phyloP scores from a whole-genome alignment of 2,797 vertebrate species.

The Aldrovandia affinis region DNA sequence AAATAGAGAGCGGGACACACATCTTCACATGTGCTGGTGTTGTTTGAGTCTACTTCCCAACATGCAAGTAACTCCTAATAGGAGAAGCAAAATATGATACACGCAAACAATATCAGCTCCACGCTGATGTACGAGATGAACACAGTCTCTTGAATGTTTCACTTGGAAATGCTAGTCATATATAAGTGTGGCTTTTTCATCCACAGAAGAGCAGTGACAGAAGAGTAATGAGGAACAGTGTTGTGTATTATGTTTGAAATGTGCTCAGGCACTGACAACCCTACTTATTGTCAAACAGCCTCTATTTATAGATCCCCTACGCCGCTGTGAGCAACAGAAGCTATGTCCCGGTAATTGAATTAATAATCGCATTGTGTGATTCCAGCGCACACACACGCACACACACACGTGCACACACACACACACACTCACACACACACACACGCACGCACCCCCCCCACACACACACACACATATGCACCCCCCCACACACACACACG shows the following conservation, averaged over 20 bases:
- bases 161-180: background rate
- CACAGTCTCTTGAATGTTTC: background rate
- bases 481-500: background rate
- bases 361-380: background rate
- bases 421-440: background rate
- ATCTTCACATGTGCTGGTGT: too few relatives aligned
- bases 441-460: too few relatives aligned
- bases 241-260: background rate
- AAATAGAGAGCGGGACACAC: too few relatives aligned
- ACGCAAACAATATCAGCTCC: background rate
- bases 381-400: too few relatives aligned
- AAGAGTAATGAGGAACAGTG: background rate
- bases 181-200: background rate
- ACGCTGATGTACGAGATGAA: background rate
- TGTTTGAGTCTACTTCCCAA: too few relatives aligned
- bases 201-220: background rate
- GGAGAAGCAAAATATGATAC: background rate
- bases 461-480: too few relatives aligned
- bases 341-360: background rate
- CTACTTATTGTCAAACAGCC: conserved; percentile 4
- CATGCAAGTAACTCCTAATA: too few relatives aligned
- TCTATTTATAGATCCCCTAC: background rate
- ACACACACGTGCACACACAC: background rate
- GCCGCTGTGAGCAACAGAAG: background rate
- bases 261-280: background rate